Percentiles rank a stretch among this genome's conserved stretches.
These are phyloP conservation scores for Homarus gammarus DNA, from an alignment of 2,888 invertebrate genomes.

Conservation along the genomic window DNA sequence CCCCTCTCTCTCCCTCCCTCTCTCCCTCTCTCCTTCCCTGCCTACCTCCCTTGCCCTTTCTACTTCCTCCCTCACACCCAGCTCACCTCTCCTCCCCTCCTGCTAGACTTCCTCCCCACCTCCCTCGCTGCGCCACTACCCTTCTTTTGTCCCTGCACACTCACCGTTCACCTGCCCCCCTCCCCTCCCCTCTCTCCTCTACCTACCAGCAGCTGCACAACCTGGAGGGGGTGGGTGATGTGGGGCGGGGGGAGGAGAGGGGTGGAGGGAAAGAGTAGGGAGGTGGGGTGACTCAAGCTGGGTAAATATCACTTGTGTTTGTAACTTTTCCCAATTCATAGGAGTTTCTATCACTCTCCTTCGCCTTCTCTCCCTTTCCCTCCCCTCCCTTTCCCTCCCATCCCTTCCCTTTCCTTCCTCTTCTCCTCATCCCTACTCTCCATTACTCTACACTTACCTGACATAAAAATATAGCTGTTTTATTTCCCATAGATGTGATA, in stretches of 20 bases:
- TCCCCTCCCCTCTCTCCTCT: not conserved
- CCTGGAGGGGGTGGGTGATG: not conserved
- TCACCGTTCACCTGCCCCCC: not conserved
- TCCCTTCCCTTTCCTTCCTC: not conserved
- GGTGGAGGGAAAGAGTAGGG: too few relatives aligned
- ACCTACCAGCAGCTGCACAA: not conserved
- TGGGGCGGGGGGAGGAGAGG: not conserved
- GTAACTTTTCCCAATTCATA: not conserved
- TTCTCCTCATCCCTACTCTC: not conserved
- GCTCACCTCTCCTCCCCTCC: too few relatives aligned
- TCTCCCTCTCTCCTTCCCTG: too few relatives aligned
- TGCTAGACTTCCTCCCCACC: not conserved
- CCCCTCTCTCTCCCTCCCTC: too few relatives aligned
- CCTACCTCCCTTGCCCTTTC: not conserved
- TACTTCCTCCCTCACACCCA: not conserved
- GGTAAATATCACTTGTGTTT: not conserved
- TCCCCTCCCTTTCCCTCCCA: too few relatives aligned
- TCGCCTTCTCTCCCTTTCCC: too few relatives aligned
- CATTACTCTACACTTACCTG: too few relatives aligned
- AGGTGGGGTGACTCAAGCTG: not conserved
- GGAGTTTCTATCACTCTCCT: not conserved
- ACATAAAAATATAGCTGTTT: too few relatives aligned
- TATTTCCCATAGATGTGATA: too few relatives aligned
- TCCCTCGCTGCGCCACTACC: not conserved
- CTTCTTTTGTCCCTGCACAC: not conserved